phyloP scores from a whole-genome alignment of 2,797 vertebrate species.

The Myripristis jacobus region DNA sequence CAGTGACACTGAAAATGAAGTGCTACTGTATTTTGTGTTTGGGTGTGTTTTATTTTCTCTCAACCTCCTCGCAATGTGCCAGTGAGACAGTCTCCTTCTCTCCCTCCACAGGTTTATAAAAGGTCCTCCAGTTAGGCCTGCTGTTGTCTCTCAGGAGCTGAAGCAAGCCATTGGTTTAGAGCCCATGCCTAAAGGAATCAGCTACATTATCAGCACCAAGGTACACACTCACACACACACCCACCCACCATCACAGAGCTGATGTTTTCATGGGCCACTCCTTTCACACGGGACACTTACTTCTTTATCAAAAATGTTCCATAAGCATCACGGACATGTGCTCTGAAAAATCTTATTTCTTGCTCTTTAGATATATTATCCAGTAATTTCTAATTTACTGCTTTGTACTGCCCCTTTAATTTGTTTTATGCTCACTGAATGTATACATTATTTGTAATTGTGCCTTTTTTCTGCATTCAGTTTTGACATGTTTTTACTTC shows the following conservation, averaged over 20 bases:
- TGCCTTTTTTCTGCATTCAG: slow-evolving; percentile 27
- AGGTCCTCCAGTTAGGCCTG: slow-evolving; percentile 82
- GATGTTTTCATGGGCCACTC: neutral
- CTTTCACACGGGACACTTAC: too few relatives aligned
- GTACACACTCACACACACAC: slow-evolving; percentile 69
- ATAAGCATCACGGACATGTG: too few relatives aligned
- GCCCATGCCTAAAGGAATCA: slow-evolving; percentile 82
- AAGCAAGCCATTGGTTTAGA: slow-evolving; percentile 79
- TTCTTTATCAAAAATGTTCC: too few relatives aligned
- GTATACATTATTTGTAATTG: neutral
- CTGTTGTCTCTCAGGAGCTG: slow-evolving; percentile 81
- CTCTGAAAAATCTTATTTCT: too few relatives aligned
- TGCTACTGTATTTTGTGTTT: neutral
- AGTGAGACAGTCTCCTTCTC: slow-evolving; percentile 10
- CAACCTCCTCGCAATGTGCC: slow-evolving; percentile 5
- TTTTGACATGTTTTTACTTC: slow-evolving; percentile 24
- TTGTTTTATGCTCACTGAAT: too few relatives aligned
- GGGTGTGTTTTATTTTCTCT: slow-evolving; percentile 12
- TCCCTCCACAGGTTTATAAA: slow-evolving; percentile 87
- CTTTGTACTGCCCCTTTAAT: too few relatives aligned
- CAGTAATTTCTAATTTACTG: too few relatives aligned
- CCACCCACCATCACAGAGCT: neutral
- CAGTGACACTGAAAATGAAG: too few relatives aligned
- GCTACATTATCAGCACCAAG: slow-evolving; percentile 91
- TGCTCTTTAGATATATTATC: too few relatives aligned